phyloP scores from a whole-genome alignment of 2,113 vertebrate species.

The Pao palembangensis region DNA sequence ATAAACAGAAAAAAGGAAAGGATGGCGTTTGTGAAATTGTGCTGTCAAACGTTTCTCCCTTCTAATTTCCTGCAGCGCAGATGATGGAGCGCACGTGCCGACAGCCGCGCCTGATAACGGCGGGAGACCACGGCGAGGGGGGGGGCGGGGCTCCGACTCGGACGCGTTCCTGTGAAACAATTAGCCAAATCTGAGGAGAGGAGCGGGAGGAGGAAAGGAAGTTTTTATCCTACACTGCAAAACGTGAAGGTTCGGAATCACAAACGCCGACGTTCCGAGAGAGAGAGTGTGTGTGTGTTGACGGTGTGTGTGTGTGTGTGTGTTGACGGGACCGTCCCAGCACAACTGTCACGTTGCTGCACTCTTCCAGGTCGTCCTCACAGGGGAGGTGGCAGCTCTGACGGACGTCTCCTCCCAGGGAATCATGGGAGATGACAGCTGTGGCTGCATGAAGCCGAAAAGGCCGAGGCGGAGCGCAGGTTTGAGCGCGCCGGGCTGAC shows the following conservation, averaged over 20 bases:
- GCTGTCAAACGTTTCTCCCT: slow-evolving; percentile 73
- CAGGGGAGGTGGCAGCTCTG: slow-evolving; percentile 64
- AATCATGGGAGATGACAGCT: slow-evolving; percentile 70
- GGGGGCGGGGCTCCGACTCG: neutral
- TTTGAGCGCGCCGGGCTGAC: slow-evolving; percentile 18
- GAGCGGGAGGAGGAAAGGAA: too few species aligned
- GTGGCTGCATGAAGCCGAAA: slow-evolving; percentile 59
- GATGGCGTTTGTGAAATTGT: slow-evolving; percentile 74
- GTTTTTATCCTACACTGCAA: too few species aligned
- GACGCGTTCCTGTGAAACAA: too few species aligned
- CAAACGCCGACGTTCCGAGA: too few species aligned
- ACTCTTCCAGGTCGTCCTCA: slow-evolving; percentile 65
- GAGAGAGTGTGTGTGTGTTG: too few species aligned
- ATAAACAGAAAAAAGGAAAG: slow-evolving; percentile 62
- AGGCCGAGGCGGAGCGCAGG: slow-evolving; percentile 29
- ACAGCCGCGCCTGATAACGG: slow-evolving; percentile 67
- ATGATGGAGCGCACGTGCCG: slow-evolving; percentile 67
- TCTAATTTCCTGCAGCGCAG: slow-evolving; percentile 75
- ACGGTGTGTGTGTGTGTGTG: too few species aligned
- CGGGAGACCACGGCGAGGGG: neutral
- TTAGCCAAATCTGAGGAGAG: too few species aligned
- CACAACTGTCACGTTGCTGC: slow-evolving; percentile 61
- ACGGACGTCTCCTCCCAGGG: slow-evolving; percentile 64
- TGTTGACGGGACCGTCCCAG: slow-evolving; percentile 46
- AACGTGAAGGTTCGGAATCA: too few species aligned